A percentile compares a stretch with the other conserved stretches of the same genome.
phyloP scores from a whole-genome alignment of 92 coral and sea anemone species.

The Scolanthus callimorphus region DNA sequence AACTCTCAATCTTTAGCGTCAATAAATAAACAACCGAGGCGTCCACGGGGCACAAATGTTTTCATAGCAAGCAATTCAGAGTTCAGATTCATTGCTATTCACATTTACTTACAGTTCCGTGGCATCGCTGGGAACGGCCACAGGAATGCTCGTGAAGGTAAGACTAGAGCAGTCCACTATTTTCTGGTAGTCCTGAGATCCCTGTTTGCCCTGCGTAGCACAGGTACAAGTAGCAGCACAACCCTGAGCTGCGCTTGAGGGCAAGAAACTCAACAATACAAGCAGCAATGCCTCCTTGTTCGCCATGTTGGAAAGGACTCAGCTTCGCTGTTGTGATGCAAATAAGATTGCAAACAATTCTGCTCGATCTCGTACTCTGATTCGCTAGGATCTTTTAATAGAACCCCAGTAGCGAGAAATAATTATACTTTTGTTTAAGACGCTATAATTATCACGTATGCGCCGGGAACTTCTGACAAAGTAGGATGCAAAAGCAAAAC shows the following conservation, averaged over 20 bases:
- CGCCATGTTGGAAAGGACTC: conserved; percentile 27
- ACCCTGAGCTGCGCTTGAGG: background rate
- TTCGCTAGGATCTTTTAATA: no score
- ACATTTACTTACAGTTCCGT: conserved; percentile 28
- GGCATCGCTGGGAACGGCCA: conserved; percentile 16
- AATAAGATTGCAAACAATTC: no score
- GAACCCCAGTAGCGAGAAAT: no score
- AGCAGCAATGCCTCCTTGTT: background rate
- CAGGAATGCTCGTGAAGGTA: conserved; percentile 18
- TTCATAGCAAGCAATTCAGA: background rate
- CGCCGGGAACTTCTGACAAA: no score
- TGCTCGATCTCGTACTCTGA: no score
- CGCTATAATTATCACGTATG: no score
- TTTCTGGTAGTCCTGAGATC: conserved; percentile 22
- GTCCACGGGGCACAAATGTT: background rate
- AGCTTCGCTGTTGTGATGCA: no score
- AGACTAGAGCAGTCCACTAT: conserved; percentile 46
- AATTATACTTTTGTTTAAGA: no score
- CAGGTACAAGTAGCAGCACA: conserved; percentile 41
- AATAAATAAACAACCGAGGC: background rate
- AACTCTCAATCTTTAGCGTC: background rate
- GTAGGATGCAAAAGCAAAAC: no score
- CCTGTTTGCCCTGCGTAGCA: conserved; percentile 11
- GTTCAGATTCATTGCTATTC: background rate
- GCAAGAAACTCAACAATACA: conserved; percentile 4